Evolutionary conservation across 1,140 invertebrate species (phyloP).

Genomic region (Cyclina sinensis): DNA sequence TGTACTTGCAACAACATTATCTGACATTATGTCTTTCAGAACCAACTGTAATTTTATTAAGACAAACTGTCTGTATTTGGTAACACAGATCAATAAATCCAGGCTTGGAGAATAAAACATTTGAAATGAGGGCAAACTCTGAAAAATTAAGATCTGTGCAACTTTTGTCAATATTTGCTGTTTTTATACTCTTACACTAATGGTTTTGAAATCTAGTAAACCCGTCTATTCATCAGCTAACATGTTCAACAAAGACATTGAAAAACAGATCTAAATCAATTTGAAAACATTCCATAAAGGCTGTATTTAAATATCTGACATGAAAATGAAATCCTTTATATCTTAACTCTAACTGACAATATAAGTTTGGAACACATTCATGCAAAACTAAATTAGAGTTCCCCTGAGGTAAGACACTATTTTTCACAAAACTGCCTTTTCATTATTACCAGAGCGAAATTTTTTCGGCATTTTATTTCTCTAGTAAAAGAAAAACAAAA

Average conservation of each 20-base stretch:
- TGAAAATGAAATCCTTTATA: conserved; percentile 1
- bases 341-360: not conserved
- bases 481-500: too few species aligned
- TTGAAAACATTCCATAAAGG: conserved; percentile 15
- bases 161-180: not conserved
- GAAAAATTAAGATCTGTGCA: not conserved
- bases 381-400: conserved; percentile 4
- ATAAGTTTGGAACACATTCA: not conserved
- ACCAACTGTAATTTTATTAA: not conserved
- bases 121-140: not conserved
- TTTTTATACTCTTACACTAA: conserved; percentile 2
- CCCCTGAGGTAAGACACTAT: not conserved
- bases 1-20: too few species aligned
- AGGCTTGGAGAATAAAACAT: not conserved
- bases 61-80: conserved; percentile 4
- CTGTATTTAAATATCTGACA: not conserved
- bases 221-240: not conserved
- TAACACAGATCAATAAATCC: conserved; percentile 13
- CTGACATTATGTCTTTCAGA: not conserved
- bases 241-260: not conserved
- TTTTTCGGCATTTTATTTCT: not conserved
- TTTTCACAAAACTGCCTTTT: conserved; percentile 6
- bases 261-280: conserved; percentile 15
- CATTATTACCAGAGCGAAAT: not conserved
- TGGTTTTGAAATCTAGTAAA: not conserved